A percentile compares a stretch with the other conserved stretches of the same genome.
Conservation (phyloP, 2,113 vertebrate species). For the Amblyopsis rosae region DNA sequence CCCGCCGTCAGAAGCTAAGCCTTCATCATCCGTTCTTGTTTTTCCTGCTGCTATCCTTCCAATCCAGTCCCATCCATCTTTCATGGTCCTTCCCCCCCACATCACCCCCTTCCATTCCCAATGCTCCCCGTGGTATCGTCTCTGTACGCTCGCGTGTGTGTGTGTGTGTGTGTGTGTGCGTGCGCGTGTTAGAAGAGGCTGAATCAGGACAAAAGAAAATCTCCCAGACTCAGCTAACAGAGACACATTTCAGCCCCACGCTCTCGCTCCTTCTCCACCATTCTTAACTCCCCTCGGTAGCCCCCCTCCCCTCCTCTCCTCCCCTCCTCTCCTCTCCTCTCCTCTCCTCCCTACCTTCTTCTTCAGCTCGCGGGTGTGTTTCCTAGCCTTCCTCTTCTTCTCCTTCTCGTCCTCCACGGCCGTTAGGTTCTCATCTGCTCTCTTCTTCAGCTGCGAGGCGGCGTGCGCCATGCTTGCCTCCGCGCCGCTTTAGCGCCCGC, state of each 20-base stretch:
- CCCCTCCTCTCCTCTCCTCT: neutral
- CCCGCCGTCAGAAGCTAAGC: constrained; percentile 18
- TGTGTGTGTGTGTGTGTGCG: constrained; percentile 25
- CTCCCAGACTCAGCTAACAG: constrained; percentile 30
- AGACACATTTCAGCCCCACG: constrained; percentile 20
- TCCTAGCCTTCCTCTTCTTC: constrained; percentile 85
- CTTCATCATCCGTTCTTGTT: constrained; percentile 6
- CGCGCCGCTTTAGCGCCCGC: constrained; percentile 77
- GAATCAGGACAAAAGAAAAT: constrained; percentile 62
- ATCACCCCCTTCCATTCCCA: constrained; percentile 4
- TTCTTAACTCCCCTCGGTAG: constrained; percentile 1
- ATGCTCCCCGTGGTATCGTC: constrained; percentile 49
- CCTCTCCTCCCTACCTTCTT: constrained; percentile 88
- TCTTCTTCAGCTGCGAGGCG: constrained; percentile 98
- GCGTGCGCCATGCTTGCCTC: constrained; percentile 93
- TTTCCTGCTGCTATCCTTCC: constrained; percentile 1
- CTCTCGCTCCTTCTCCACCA: constrained; percentile 9
- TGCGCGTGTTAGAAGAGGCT: constrained; percentile 25
- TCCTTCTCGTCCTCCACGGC: constrained; percentile 90
- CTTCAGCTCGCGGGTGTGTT: constrained; percentile 88
- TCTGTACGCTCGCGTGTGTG: constrained; percentile 5
- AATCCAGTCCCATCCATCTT: neutral
- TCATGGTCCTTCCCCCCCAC: neutral
- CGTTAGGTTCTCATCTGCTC: constrained; percentile 90
- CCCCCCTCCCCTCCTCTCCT: constrained; percentile 5